Evolutionary conservation across 2,797 vertebrate species (phyloP).

Genomic region (Ispidina lecontei): DNA sequence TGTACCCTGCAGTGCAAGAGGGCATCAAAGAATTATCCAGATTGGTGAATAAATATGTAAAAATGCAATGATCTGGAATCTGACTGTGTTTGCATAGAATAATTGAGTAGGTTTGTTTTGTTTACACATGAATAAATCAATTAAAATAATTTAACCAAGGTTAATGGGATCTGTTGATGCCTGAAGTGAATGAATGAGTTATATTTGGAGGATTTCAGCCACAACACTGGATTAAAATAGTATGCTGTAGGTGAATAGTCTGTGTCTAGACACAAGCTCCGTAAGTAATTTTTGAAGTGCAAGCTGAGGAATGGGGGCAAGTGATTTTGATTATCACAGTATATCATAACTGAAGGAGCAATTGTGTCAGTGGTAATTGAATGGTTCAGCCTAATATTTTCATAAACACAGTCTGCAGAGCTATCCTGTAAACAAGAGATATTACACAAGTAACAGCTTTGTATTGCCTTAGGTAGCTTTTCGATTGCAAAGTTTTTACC

Average conservation of each 20-base stretch:
- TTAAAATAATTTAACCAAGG: conserved; percentile 42
- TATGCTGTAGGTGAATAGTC: neutral
- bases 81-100: conserved; percentile 49
- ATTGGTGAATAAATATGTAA: conserved; percentile 40
- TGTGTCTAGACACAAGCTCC: neutral
- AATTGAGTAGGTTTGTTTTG: conserved; percentile 48
- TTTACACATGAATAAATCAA: conserved; percentile 44
- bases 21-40: neutral
- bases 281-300: neutral
- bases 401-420: neutral
- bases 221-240: neutral
- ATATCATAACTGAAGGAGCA: neutral
- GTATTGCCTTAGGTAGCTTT: neutral
- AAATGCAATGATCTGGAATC: conserved; percentile 47
- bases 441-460: neutral
- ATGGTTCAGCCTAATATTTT: neutral
- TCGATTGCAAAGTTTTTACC: neutral
- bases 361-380: neutral
- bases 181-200: conserved; percentile 18
- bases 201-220: neutral
- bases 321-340: neutral
- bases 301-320: neutral
- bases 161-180: conserved; percentile 16
- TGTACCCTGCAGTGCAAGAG: neutral
- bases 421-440: neutral